phyloP scores from a whole-genome alignment of 2,113 vertebrate species.

The Pseudolaguvia tuberculata region DNA sequence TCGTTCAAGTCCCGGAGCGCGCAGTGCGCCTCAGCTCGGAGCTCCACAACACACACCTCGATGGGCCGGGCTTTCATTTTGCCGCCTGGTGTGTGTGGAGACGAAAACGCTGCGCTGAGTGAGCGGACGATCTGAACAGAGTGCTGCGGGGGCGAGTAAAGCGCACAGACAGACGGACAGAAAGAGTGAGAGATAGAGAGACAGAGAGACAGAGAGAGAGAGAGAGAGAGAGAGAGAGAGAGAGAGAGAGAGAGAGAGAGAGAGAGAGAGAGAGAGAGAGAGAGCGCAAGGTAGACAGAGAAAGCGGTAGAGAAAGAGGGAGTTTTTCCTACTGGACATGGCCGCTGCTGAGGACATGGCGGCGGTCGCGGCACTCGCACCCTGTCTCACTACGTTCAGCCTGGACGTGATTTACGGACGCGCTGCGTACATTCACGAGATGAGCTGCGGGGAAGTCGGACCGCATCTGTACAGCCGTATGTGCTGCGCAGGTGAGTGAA shows the following conservation, averaged over 20 bases:
- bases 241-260: background rate
- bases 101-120: constrained; percentile 2
- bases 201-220: background rate
- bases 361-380: constrained; percentile 22
- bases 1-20: background rate
- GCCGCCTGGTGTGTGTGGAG: background rate
- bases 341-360: constrained; percentile 53
- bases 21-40: constrained; percentile 14
- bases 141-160: background rate
- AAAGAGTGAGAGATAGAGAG: background rate
- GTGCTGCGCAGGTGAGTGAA: constrained; percentile 70
- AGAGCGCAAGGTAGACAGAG: no score
- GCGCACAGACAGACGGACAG: background rate
- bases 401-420: constrained; percentile 49
- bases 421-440: constrained; percentile 66
- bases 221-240: no score
- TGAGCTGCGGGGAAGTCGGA: constrained; percentile 63
- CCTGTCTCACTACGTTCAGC: constrained; percentile 37
- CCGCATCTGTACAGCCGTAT: constrained; percentile 68
- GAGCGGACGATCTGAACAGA: background rate
- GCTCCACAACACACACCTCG: constrained; percentile 43
- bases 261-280: background rate
- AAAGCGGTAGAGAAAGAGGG: no score
- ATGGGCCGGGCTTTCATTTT: constrained; percentile 35
- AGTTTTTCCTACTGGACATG: constrained; percentile 47